These are phyloP conservation scores for Drosophila anceps DNA, from an alignment of 2,888 invertebrate species.

Conservation along the genomic window DNA sequence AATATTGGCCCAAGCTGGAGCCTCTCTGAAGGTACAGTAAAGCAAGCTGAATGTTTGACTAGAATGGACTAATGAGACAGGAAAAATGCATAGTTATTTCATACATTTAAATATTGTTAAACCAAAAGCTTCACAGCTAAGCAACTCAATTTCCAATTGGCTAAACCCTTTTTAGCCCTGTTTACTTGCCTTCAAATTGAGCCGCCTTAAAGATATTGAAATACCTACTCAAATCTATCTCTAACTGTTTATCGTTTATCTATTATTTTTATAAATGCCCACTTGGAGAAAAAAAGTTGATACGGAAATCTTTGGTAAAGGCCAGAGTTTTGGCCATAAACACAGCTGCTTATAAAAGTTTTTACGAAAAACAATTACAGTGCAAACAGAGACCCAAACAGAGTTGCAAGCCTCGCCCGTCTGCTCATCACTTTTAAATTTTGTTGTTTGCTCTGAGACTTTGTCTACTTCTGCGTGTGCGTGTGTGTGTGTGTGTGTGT, in stretches of 20 bases:
- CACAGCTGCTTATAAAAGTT: conserved; percentile 62
- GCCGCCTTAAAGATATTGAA: background rate
- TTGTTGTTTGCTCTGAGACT: conserved; percentile 72
- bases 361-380: conserved; percentile 62
- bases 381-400: conserved; percentile 45
- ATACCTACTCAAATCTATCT: background rate
- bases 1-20: too few relatives aligned
- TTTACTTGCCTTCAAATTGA: background rate
- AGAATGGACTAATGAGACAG: too few relatives aligned
- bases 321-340: conserved; percentile 52
- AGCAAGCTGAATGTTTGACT: background rate
- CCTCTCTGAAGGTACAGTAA: too few relatives aligned
- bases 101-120: too few relatives aligned
- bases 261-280: conserved; percentile 1
- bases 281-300: background rate
- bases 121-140: background rate
- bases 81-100: too few relatives aligned
- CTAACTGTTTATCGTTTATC: background rate
- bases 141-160: background rate
- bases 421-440: conserved; percentile 61
- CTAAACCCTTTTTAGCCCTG: background rate
- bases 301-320: background rate
- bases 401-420: conserved; percentile 4
- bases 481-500: conserved; percentile 9
- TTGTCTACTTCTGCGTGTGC: conserved; percentile 42